Conservation (phyloP, 2,797 vertebrate species). For the Galaxias olidus region DNA sequence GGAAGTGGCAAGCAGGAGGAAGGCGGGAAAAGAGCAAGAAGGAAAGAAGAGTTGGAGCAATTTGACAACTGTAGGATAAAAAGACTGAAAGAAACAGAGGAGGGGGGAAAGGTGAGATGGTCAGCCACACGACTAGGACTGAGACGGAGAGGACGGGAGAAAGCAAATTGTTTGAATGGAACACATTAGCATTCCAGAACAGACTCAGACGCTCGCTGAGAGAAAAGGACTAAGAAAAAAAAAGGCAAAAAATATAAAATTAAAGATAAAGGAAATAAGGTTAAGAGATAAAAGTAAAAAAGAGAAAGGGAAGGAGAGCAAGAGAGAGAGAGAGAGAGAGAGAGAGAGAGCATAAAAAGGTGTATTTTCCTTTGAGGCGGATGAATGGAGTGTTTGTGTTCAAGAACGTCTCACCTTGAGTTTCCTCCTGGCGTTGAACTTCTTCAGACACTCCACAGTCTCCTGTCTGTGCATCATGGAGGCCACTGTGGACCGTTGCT, state of each 20-base stretch:
- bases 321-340: background rate
- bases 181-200: too few species aligned
- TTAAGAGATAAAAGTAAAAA: too few species aligned
- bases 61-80: background rate
- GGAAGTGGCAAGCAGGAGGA: constrained; percentile 39
- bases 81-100: background rate
- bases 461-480: constrained; percentile 99
- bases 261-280: background rate
- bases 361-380: too few species aligned
- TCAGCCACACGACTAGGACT: too few species aligned
- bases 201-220: too few species aligned
- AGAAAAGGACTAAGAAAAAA: background rate
- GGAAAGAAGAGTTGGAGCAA: background rate
- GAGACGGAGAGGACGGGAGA: background rate
- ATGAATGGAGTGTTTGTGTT: too few species aligned
- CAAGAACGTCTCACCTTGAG: constrained; percentile 88
- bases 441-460: constrained; percentile 99
- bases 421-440: constrained; percentile 98
- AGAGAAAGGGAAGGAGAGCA: too few species aligned
- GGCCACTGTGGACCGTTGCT: constrained; percentile 98
- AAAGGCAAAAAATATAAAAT: too few species aligned
- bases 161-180: background rate
- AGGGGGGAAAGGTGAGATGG: background rate
- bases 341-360: background rate
- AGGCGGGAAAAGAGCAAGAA: background rate